Conservation (phyloP, 2,888 invertebrate species). For the Acrocyrtus sp. region DNA sequence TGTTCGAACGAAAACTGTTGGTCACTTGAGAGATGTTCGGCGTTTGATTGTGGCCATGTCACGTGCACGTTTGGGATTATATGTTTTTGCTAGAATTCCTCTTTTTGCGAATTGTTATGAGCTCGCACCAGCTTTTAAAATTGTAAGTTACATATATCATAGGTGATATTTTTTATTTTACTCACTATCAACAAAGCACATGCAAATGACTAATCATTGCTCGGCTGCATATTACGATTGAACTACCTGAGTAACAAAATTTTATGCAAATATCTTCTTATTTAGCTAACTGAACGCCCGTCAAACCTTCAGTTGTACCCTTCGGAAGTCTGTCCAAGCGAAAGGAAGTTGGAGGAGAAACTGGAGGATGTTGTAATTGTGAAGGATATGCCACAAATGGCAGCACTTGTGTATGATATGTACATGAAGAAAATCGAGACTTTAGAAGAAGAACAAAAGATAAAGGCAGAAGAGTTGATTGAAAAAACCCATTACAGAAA, state of each 20-base stretch:
- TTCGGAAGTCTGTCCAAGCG: conserved; percentile 82
- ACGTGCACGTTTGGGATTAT: conserved; percentile 94
- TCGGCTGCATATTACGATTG: too few relatives aligned
- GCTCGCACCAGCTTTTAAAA: conserved; percentile 92
- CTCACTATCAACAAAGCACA: too few relatives aligned
- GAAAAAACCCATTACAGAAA: too few relatives aligned
- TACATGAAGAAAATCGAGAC: conserved; percentile 81
- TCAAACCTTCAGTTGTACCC: conserved; percentile 82
- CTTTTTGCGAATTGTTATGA: conserved; percentile 98
- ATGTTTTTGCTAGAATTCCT: conserved; percentile 91
- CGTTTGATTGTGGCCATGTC: conserved; percentile 98
- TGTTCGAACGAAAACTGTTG: conserved; percentile 96
- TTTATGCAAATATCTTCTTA: conserved; percentile 54
- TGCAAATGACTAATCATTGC: too few relatives aligned
- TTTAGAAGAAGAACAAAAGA: conserved; percentile 30
- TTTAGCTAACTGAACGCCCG: conserved; percentile 83
- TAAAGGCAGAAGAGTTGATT: conserved; percentile 38
- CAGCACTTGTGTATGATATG: conserved; percentile 92
- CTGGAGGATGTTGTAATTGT: conserved; percentile 71
- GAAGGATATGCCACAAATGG: conserved; percentile 93
- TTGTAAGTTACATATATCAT: conserved; percentile 75
- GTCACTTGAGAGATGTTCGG: conserved; percentile 95
- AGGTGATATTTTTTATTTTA: too few relatives aligned
- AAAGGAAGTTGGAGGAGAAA: conserved; percentile 69
- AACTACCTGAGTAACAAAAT: neutral